A percentile compares a stretch with the other conserved stretches of the same genome.
phyloP scores from a whole-genome alignment of 2,888 invertebrate genomes.

The Notodonta dromedarius region DNA sequence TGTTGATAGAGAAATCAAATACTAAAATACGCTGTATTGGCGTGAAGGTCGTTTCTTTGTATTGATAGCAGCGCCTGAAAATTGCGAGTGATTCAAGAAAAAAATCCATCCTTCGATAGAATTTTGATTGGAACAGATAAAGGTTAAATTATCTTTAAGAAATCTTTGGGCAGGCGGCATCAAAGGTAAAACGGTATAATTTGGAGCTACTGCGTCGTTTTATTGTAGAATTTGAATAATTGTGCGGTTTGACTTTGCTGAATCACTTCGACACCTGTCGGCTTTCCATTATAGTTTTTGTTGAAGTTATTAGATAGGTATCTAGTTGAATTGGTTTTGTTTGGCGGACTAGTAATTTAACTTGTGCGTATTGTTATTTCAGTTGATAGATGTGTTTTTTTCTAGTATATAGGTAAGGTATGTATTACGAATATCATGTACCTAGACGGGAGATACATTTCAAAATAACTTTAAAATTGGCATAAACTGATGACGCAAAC shows the following conservation, averaged over 20 bases:
- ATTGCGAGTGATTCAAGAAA: not conserved
- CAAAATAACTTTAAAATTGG: too few relatives aligned
- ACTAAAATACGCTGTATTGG: too few relatives aligned
- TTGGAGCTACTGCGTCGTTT: constrained; percentile 28
- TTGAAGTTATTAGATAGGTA: constrained; percentile 8
- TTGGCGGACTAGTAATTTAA: constrained; percentile 2
- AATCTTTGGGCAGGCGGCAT: constrained; percentile 14
- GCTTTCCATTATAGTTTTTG: constrained; percentile 13
- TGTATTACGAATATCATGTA: too few relatives aligned
- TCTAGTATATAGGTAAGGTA: too few relatives aligned
- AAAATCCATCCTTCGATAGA: not conserved
- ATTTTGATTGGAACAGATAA: constrained; percentile 4
- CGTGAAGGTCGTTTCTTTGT: not conserved
- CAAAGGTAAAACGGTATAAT: constrained; percentile 21
- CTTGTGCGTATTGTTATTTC: not conserved
- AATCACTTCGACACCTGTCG: constrained; percentile 24
- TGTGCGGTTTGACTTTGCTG: constrained; percentile 18
- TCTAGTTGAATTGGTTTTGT: constrained; percentile 9
- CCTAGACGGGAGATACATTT: too few relatives aligned
- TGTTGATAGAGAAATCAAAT: too few relatives aligned
- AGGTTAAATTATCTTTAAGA: constrained; percentile 4
- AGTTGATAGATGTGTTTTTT: too few relatives aligned
- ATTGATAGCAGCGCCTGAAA: not conserved
- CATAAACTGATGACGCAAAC: too few relatives aligned
- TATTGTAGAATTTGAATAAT: constrained; percentile 26